A percentile compares a stretch with the other conserved stretches of the same genome.
These are phyloP conservation scores for Argynnis bischoffii DNA, from an alignment of 2,888 invertebrate species.

Conservation along the genomic window DNA sequence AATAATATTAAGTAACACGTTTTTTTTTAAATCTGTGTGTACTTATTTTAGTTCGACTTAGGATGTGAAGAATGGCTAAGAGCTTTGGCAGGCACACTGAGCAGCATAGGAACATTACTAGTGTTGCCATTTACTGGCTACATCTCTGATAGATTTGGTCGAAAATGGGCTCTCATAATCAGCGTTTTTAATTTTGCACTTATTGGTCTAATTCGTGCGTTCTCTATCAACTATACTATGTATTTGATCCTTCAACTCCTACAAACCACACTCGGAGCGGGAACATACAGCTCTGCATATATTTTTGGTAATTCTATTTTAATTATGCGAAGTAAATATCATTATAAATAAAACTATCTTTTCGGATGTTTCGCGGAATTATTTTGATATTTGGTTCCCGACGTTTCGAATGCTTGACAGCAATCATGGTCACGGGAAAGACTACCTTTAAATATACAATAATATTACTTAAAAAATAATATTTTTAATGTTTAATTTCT, in stretches of 20 bases:
- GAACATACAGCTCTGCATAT: conserved; percentile 67
- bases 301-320: conserved; percentile 44
- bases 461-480: no score
- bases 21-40: not conserved
- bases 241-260: conserved; percentile 67
- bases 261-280: conserved; percentile 65
- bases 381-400: no score
- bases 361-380: no score
- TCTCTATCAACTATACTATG: conserved; percentile 74
- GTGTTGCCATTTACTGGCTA: conserved; percentile 84
- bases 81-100: conserved; percentile 84
- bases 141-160: conserved; percentile 82
- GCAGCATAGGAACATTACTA: conserved; percentile 84
- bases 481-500: no score
- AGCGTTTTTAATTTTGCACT: conserved; percentile 49
- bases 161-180: conserved; percentile 61
- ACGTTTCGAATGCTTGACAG: no score
- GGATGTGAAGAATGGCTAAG: conserved; percentile 84
- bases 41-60: conserved; percentile 72
- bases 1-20: not conserved
- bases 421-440: no score
- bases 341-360: not conserved
- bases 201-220: conserved; percentile 70
- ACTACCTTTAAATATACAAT: no score
- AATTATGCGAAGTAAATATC: not conserved